Evolutionary conservation across 2,888 invertebrate species (phyloP).

Genomic region (Eurytoma californica): DNA sequence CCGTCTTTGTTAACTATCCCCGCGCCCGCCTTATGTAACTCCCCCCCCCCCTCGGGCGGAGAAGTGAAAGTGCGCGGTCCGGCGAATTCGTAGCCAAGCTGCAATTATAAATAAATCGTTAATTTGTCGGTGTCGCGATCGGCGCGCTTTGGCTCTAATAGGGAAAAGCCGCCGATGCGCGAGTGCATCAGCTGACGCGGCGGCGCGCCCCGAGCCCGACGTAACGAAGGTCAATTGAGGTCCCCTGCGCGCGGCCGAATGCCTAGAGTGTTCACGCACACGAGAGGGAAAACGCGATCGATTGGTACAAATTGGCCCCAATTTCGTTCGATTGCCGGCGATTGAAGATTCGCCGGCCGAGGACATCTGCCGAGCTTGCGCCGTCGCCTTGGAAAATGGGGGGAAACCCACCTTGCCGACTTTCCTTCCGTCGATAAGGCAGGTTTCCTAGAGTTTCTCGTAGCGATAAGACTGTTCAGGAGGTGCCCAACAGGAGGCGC

Average conservation of each 20-base stretch:
- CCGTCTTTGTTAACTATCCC: background rate
- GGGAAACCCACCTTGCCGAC: background rate
- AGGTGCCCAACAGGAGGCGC: constrained; percentile 2
- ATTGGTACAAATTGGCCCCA: constrained; percentile 68
- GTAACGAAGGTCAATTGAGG: constrained; percentile 55
- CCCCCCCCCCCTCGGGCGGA: no score
- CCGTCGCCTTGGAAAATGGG: background rate
- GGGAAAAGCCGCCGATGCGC: constrained; percentile 13
- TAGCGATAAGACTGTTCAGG: background rate
- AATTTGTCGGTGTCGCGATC: background rate
- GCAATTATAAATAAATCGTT: constrained; percentile 22
- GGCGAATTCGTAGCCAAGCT: background rate
- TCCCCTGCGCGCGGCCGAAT: constrained; percentile 8
- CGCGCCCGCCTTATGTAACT: constrained; percentile 14
- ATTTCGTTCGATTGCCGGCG: constrained; percentile 64
- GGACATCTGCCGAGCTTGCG: constrained; percentile 32
- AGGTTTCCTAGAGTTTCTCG: background rate
- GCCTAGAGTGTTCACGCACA: constrained; percentile 17
- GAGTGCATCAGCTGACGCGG: no score
- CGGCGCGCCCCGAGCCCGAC: background rate
- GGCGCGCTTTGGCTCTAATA: background rate
- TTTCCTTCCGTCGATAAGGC: constrained; percentile 9
- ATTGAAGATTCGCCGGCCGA: background rate
- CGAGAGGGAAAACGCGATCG: constrained; percentile 49
- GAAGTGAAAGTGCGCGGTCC: constrained; percentile 40